phyloP scores from a whole-genome alignment of 2,797 vertebrate species.

The Erpetoichthys calabaricus region DNA sequence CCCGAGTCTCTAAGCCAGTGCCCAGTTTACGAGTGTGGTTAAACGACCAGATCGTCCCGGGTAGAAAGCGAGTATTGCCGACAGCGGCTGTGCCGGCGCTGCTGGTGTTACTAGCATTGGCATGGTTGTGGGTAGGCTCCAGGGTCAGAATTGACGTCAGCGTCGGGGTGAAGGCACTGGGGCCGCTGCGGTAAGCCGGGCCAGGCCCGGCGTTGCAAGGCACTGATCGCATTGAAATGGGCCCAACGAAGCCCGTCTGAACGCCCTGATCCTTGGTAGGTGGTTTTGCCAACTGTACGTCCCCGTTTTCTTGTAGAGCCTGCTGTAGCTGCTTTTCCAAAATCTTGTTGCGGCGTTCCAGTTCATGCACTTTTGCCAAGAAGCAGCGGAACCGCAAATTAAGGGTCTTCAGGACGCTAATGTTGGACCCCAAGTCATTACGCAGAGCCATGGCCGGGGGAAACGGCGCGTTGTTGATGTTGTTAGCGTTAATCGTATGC shows the following conservation, averaged over 20 bases:
- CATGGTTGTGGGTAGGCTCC: constrained; percentile 25
- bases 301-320: constrained; percentile 58
- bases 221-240: constrained; percentile 44
- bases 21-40: constrained; percentile 70
- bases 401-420: constrained; percentile 86
- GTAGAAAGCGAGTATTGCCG: constrained; percentile 57
- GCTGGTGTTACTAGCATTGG: constrained; percentile 27
- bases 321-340: constrained; percentile 89
- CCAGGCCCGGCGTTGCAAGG: constrained; percentile 10
- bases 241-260: constrained; percentile 73
- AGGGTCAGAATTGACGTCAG: constrained; percentile 20
- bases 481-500: constrained; percentile 24
- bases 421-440: constrained; percentile 92
- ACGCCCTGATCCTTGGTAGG: constrained; percentile 63
- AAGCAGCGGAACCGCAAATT: constrained; percentile 91
- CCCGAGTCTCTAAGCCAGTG: constrained; percentile 55
- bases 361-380: constrained; percentile 85
- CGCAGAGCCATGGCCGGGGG: constrained; percentile 78
- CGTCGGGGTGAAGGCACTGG: constrained; percentile 36
- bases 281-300: constrained; percentile 29
- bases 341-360: constrained; percentile 86
- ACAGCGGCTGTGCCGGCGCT: constrained; percentile 21
- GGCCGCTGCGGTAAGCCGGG: constrained; percentile 6
- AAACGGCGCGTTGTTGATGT: constrained; percentile 32
- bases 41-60: constrained; percentile 88